Base-by-base conservation (phyloP, 2,888 invertebrate species). In the Lacanobia wlatinum region DNA sequence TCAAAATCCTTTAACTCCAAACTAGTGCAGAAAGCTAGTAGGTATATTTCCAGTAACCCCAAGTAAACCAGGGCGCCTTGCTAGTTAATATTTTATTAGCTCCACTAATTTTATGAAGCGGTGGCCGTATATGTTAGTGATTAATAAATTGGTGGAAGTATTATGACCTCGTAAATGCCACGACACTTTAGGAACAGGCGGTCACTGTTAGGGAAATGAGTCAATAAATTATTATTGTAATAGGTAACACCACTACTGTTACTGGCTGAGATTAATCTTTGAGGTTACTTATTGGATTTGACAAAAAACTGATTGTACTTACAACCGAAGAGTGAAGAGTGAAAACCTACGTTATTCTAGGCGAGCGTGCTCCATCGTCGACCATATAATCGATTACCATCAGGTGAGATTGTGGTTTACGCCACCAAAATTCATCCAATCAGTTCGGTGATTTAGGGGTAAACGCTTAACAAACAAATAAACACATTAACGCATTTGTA, bases 51-150 rank as follows among this genome's bases (percentile, higher is more conserved):
- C 65, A 81, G 70, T 18, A n/a, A 59, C 38, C 14, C 16, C 61
- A 62, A 81, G 76, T 78, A 66, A 78, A 78, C 62, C 65, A 59
- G 62, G 70, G 48, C 65, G 53, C 43, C 58, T 52, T 3, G 56
- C 64, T 61, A 63, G 65, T 81, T 63, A 81, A 78, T 64, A 82
- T 67, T 81, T 76, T 64, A 81, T 63, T 76, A 43, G 66, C 56
- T 50, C 64, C 28, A 71, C 59, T 64, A 67, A 82, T 82, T 80
- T 80, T 78, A 82, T 58, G 64, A 68, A 72, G 50, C 58, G 23
- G 55, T 55, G 61, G 40, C 53, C 61, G 52, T 77, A 79, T 65
- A 82, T 63, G 71, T 68, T 46, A 62, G 55, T 64, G 62, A 72
- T 65, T 78, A 78, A 78, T 84, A 82, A 78, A 73, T 69, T 71